A percentile compares a stretch with the other conserved stretches of the same genome.
Conservation (phyloP, 1,140 invertebrate species). For the Philopotamus ludificatus region DNA sequence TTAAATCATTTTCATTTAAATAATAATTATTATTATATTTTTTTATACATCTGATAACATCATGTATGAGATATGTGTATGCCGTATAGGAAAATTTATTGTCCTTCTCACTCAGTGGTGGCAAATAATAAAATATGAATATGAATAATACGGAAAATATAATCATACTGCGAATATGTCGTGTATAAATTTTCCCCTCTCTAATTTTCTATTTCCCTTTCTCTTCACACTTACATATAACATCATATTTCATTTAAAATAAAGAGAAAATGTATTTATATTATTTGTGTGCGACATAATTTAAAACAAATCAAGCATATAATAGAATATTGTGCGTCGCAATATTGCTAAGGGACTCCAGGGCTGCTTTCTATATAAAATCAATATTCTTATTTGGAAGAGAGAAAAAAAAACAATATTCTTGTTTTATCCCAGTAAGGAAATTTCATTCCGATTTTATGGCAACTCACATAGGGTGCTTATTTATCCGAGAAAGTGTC, state of each 20-base stretch:
- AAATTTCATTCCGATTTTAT: slow-evolving; percentile 38
- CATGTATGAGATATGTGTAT: too few relatives aligned
- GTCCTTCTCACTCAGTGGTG: too few relatives aligned
- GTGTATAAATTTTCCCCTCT: slow-evolving; percentile 35
- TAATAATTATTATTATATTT: too few relatives aligned
- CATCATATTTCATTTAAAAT: too few relatives aligned
- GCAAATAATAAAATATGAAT: slow-evolving; percentile 22
- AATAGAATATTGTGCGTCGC: too few relatives aligned
- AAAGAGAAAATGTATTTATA: too few relatives aligned
- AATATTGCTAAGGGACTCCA: too few relatives aligned
- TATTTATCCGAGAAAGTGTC: slow-evolving; percentile 42
- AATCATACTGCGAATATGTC: slow-evolving; percentile 40
- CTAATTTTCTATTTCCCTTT: slow-evolving; percentile 35
- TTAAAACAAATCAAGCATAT: too few relatives aligned
- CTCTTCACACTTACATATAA: slow-evolving; percentile 13
- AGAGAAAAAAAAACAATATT: slow-evolving; percentile 37
- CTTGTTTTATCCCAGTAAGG: slow-evolving; percentile 30
- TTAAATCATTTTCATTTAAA: too few relatives aligned
- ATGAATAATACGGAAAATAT: slow-evolving; percentile 38
- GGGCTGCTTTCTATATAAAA: slow-evolving; percentile 25
- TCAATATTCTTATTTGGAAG: slow-evolving; percentile 31
- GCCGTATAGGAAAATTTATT: too few relatives aligned
- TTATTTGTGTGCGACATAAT: too few relatives aligned
- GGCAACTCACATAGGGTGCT: slow-evolving; percentile 39
- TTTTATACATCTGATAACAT: too few relatives aligned